A percentile compares a stretch with the other conserved stretches of the same genome.
phyloP scores from a whole-genome alignment of 2,888 invertebrate genomes.

The Mythimna pallens region DNA sequence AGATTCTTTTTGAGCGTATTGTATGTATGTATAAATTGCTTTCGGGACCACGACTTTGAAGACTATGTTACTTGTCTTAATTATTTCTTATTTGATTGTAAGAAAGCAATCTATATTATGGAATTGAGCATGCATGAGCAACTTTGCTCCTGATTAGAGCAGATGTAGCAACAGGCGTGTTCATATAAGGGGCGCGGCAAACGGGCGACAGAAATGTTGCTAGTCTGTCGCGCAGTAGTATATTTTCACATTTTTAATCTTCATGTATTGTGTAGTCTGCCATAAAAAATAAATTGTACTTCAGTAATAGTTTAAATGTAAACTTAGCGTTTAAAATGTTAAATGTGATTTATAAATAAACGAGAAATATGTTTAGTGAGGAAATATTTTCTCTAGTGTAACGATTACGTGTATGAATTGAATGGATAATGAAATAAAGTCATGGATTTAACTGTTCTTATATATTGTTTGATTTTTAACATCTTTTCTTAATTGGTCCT shows the following conservation, averaged over 20 bases:
- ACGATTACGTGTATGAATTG: slow-evolving; percentile 83
- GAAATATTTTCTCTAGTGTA: slow-evolving; percentile 83
- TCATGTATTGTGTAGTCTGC: slow-evolving; percentile 79
- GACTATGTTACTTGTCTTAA: slow-evolving; percentile 64
- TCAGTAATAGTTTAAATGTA: slow-evolving; percentile 72
- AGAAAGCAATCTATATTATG: slow-evolving; percentile 51
- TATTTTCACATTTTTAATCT: slow-evolving; percentile 57
- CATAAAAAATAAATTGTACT: slow-evolving; percentile 75
- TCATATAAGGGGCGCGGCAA: slow-evolving; percentile 27
- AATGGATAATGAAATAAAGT: slow-evolving; percentile 86
- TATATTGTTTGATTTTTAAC: slow-evolving; percentile 67
- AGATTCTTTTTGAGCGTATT: slow-evolving; percentile 64
- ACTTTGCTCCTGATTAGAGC: slow-evolving; percentile 31
- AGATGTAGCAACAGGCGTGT: slow-evolving; percentile 39
- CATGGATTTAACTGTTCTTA: slow-evolving; percentile 83
- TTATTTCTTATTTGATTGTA: slow-evolving; percentile 38
- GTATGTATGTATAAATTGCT: slow-evolving; percentile 68
- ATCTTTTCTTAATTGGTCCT: neutral
- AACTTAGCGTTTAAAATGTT: slow-evolving; percentile 80
- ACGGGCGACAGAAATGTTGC: slow-evolving; percentile 18
- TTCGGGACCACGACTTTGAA: slow-evolving; percentile 80
- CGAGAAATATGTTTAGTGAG: slow-evolving; percentile 79
- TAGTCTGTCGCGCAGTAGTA: slow-evolving; percentile 20
- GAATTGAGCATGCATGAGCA: slow-evolving; percentile 34
- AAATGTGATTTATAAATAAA: slow-evolving; percentile 85